Conservation (phyloP, 2,888 invertebrate genomes). For the Hirtodrosophila trivittata region DNA sequence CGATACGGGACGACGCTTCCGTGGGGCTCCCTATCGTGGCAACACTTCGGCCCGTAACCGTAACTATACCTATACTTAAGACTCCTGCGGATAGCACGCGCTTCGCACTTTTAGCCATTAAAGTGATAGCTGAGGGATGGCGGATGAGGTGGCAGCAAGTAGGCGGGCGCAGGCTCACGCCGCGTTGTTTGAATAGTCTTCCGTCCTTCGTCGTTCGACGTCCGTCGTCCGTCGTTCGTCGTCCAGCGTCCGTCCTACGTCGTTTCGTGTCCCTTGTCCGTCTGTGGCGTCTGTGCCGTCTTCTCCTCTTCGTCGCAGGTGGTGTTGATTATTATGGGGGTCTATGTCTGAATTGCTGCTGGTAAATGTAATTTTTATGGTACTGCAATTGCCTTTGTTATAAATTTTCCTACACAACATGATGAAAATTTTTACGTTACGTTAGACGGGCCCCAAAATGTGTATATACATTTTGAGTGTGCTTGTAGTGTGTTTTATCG, state of each 20-base stretch:
- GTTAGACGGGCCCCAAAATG: conserved; percentile 22
- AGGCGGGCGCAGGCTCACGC: too few species aligned
- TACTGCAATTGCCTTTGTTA: conserved; percentile 73
- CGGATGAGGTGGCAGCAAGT: neutral
- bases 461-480: conserved; percentile 1
- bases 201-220: conserved; percentile 26
- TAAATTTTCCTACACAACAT: conserved; percentile 60
- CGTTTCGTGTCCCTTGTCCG: neutral
- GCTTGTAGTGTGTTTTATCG: conserved; percentile 9
- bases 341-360: conserved; percentile 34
- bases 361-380: conserved; percentile 72
- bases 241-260: neutral
- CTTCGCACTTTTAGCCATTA: conserved; percentile 51
- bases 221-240: neutral
- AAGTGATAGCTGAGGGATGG: conserved; percentile 20
- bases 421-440: conserved; percentile 32
- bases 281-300: too few species aligned
- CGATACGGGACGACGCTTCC: conserved; percentile 9
- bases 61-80: too few species aligned
- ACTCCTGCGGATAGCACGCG: conserved; percentile 28
- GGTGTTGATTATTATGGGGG: conserved; percentile 67
- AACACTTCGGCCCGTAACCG: too few species aligned
- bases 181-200: conserved; percentile 49
- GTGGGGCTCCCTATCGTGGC: too few species aligned
- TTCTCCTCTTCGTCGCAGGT: conserved; percentile 50